Percentiles rank a stretch among this genome's conserved stretches.
These are phyloP conservation scores for Artibeus lituratus DNA, from an alignment of 2,797 vertebrate species.

Conservation along the genomic window DNA sequence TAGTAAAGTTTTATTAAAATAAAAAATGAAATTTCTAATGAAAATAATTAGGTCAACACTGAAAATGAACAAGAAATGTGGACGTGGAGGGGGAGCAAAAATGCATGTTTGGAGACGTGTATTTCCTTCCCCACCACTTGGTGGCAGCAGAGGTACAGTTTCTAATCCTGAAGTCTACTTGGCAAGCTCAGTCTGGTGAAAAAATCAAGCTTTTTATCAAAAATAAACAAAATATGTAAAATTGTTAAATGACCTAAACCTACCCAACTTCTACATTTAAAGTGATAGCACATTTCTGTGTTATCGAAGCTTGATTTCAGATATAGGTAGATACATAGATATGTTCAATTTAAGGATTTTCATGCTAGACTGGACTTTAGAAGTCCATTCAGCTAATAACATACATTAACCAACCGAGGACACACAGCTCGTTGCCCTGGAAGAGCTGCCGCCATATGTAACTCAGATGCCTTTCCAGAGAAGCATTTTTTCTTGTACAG, in stretches of 20 bases:
- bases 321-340: not conserved
- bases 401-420: not conserved
- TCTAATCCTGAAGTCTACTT: not conserved
- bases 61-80: not conserved
- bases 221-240: not conserved
- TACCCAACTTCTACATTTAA: not conserved
- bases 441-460: not conserved
- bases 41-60: not conserved
- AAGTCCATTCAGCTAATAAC: not conserved
- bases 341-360: not conserved
- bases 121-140: not conserved
- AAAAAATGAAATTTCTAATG: not conserved
- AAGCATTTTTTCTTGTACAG: not conserved
- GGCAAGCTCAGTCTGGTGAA: not conserved
- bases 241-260: not conserved
- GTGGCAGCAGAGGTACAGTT: not conserved
- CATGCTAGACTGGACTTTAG: not conserved
- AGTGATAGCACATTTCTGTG: not conserved
- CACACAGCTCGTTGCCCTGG: not conserved
- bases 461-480: not conserved
- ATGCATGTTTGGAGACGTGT: fast-evolving
- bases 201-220: not conserved
- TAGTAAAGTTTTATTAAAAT: not conserved
- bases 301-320: not conserved
- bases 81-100: not conserved